Conservation (phyloP, 2,888 invertebrate genomes). For the Lochmaea crataegi region DNA sequence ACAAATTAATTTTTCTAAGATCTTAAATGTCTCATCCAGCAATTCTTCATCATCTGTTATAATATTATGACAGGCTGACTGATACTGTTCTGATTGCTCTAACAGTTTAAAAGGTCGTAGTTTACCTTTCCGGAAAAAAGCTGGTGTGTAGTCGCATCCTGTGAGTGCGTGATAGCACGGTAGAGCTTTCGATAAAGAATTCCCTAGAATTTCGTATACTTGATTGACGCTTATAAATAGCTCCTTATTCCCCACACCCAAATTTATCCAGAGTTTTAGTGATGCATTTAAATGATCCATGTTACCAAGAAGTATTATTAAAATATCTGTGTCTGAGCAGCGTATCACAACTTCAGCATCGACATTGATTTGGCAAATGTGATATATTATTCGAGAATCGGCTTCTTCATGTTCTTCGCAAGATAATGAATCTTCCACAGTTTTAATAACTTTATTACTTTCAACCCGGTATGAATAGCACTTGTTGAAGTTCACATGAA, state of each 20-base stretch:
- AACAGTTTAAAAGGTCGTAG: constrained; percentile 43
- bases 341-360: constrained; percentile 39
- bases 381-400: constrained; percentile 39
- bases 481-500: not conserved
- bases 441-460: constrained; percentile 32
- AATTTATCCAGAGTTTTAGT: constrained; percentile 20
- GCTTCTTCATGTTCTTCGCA: constrained; percentile 44
- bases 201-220: constrained; percentile 48
- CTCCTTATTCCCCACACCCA: constrained; percentile 45
- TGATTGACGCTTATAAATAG: constrained; percentile 46
- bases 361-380: constrained; percentile 27
- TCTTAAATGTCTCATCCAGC: constrained; percentile 32
- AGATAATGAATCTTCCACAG: constrained; percentile 26
- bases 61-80: constrained; percentile 41
- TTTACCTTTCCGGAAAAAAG: constrained; percentile 46
- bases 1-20: constrained; percentile 42
- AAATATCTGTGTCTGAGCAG: constrained; percentile 47
- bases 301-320: constrained; percentile 45
- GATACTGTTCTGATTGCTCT: constrained; percentile 41
- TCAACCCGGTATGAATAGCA: constrained; percentile 49
- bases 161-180: constrained; percentile 55
- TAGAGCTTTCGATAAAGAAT: constrained; percentile 46
- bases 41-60: constrained; percentile 39
- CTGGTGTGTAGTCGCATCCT: constrained; percentile 51
- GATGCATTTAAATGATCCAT: constrained; percentile 36